Evolutionary conservation across 2,888 invertebrate genomes (phyloP).

Genomic region (Agriotes lineatus): DNA sequence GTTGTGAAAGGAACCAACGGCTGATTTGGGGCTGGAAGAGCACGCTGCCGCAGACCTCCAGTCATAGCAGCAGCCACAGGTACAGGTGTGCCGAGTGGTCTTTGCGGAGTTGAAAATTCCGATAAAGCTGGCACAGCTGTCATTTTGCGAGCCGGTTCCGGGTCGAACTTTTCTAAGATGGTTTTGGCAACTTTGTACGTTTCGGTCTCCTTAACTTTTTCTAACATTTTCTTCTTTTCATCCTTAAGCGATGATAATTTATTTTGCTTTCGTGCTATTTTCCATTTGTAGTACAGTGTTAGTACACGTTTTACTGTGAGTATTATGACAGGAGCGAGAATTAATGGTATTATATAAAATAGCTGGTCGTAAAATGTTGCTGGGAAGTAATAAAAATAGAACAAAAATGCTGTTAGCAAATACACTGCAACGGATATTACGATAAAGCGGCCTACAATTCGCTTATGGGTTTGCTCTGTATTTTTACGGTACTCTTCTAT

Average conservation of each 20-base stretch:
- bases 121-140: neutral
- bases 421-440: constrained; percentile 78
- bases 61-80: neutral
- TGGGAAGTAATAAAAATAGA: constrained; percentile 74
- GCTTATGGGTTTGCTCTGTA: constrained; percentile 85
- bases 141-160: constrained; percentile 68
- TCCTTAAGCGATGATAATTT: constrained; percentile 78
- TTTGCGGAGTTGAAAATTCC: constrained; percentile 1
- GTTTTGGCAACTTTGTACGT: constrained; percentile 95
- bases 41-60: constrained; percentile 33
- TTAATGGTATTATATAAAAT: constrained; percentile 81
- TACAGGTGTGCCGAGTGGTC: constrained; percentile 30
- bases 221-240: constrained; percentile 90
- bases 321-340: constrained; percentile 85
- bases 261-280: constrained; percentile 81
- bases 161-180: constrained; percentile 88
- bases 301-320: constrained; percentile 82
- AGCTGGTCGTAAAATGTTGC: constrained; percentile 80
- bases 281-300: constrained; percentile 90
- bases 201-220: constrained; percentile 97
- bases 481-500: constrained; percentile 85
- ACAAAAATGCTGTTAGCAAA: constrained; percentile 77
- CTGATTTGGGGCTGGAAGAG: constrained; percentile 18
- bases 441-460: constrained; percentile 83
- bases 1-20: neutral